These are phyloP conservation scores for Nephrotoma appendiculata DNA, from an alignment of 2,888 invertebrate genomes.

Conservation along the genomic window DNA sequence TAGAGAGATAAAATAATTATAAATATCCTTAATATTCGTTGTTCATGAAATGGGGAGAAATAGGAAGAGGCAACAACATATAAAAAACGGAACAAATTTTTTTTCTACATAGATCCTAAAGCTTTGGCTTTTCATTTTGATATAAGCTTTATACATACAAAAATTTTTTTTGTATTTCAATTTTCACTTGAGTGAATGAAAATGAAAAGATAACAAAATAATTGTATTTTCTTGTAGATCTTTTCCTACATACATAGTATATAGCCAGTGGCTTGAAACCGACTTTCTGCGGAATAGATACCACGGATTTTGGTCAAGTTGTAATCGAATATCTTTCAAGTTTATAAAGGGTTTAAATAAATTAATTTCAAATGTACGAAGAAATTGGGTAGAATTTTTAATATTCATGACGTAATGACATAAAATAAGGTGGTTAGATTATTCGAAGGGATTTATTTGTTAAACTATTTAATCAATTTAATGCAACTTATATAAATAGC, in stretches of 20 bases:
- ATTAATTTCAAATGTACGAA: no score
- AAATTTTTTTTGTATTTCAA: neutral
- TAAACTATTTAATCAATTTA: no score
- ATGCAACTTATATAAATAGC: no score
- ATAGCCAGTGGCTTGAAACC: neutral
- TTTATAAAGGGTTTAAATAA: no score
- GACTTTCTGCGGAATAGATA: neutral
- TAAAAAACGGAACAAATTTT: neutral
- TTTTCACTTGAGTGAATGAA: neutral
- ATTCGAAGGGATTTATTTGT: no score
- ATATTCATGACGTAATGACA: no score
- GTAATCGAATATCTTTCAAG: no score
- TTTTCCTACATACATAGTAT: neutral
- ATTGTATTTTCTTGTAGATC: neutral
- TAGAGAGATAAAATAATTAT: neutral
- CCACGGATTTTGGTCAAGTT: no score
- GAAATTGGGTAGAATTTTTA: no score
- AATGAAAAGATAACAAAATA: neutral
- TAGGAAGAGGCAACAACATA: neutral
- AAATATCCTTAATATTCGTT: neutral
- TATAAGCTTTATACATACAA: neutral
- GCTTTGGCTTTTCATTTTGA: neutral
- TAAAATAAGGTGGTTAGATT: no score
- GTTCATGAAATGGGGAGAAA: neutral
- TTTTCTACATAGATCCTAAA: neutral